Percentiles rank a stretch among this genome's conserved stretches.
phyloP scores from a whole-genome alignment of 2,113 vertebrate genomes.

The Edolisoma coerulescens region DNA sequence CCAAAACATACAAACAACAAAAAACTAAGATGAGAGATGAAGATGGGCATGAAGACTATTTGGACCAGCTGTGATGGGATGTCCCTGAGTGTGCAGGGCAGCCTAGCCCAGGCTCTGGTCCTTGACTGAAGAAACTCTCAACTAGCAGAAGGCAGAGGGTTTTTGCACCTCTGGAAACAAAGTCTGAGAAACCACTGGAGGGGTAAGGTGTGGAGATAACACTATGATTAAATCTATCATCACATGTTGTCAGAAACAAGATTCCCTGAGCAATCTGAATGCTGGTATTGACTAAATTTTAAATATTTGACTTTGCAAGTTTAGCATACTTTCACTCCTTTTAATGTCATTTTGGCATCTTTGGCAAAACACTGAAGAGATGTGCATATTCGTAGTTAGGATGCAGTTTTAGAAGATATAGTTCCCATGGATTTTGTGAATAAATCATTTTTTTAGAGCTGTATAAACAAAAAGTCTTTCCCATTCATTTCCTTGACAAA shows the following conservation, averaged over 20 bases:
- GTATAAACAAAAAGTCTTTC: not conserved
- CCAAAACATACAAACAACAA: not conserved
- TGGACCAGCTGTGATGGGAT: not conserved
- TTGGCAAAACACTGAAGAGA: not conserved
- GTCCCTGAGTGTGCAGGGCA: too few species aligned
- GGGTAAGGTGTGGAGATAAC: not conserved
- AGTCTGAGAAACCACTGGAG: not conserved
- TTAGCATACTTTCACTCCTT: not conserved
- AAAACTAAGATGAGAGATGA: fast-evolving
- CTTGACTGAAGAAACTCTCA: not conserved
- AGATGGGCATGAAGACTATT: fast-evolving
- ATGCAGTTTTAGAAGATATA: not conserved
- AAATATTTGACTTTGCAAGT: not conserved
- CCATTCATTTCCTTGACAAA: conserved; percentile 35
- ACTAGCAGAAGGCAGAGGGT: not conserved
- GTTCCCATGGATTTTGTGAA: conserved; percentile 24
- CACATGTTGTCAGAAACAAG: not conserved
- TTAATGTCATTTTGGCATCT: not conserved
- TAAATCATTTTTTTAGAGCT: conserved; percentile 9
- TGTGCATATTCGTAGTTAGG: not conserved
- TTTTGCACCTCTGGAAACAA: not conserved
- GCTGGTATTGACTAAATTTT: not conserved
- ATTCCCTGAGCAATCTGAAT: not conserved
- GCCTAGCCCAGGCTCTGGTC: not conserved
- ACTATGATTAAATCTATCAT: not conserved